These are phyloP conservation scores for Halictus quadricinctus DNA, from an alignment of 2,888 invertebrate species.

Conservation along the genomic window DNA sequence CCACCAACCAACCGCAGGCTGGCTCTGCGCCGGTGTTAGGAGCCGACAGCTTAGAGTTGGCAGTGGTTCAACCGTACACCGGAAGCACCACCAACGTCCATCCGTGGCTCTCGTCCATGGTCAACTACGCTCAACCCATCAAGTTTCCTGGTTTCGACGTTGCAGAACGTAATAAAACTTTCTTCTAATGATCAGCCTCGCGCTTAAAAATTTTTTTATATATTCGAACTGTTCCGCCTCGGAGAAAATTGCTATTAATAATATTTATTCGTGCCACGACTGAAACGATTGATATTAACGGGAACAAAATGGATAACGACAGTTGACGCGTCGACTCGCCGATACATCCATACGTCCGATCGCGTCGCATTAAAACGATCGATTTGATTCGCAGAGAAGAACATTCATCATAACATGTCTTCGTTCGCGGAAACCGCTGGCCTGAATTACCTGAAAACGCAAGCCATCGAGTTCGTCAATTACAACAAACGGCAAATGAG, in stretches of 20 bases:
- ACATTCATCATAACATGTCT: constrained; percentile 99
- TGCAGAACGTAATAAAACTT: constrained; percentile 90
- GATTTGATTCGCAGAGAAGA: constrained; percentile 88
- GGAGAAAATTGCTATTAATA: not conserved
- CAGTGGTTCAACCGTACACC: constrained; percentile 91
- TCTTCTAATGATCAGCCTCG: not conserved
- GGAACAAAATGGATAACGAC: not conserved
- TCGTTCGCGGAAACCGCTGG: constrained; percentile 99
- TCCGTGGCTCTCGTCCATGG: constrained; percentile 98
- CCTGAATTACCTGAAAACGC: constrained; percentile 96
- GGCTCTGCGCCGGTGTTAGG: constrained; percentile 85
- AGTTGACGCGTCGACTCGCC: not conserved
- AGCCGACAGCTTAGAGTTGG: constrained; percentile 82
- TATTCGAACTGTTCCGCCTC: not conserved
- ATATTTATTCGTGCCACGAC: not conserved
- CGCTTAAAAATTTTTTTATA: not conserved
- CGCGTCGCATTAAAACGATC: not conserved
- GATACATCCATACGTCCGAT: not conserved
- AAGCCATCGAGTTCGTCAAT: constrained; percentile 99
- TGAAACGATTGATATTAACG: not conserved
- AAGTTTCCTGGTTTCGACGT: constrained; percentile 99
- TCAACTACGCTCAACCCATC: constrained; percentile 99
- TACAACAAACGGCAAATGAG: constrained; percentile 99
- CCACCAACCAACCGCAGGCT: constrained; percentile 82
- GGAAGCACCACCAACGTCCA: constrained; percentile 99